Percentiles rank a stretch among this genome's conserved stretches.
Evolutionary conservation across 2,113 vertebrate genomes (phyloP).

Genomic region (Cranoglanis bouderius): DNA sequence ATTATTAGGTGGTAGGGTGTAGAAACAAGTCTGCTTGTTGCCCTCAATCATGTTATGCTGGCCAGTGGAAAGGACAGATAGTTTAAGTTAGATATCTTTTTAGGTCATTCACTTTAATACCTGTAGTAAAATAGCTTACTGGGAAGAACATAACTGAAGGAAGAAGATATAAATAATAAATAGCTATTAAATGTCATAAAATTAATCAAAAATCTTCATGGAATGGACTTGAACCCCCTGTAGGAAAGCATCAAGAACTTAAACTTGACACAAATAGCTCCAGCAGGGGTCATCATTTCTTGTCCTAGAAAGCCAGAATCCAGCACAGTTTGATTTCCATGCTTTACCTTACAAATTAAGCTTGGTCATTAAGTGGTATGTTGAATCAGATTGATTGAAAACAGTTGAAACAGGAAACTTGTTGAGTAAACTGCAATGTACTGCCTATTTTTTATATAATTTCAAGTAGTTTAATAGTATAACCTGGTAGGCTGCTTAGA

Average conservation of each 20-base stretch:
- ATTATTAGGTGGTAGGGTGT: background rate
- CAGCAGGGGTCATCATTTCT: slow-evolving; percentile 16
- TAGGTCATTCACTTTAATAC: background rate
- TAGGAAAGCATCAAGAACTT: background rate
- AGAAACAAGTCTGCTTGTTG: background rate
- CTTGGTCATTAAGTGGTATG: background rate
- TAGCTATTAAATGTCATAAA: background rate
- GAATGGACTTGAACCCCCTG: background rate
- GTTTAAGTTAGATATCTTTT: background rate
- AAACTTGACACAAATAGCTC: background rate
- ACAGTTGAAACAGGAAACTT: background rate
- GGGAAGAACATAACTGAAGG: background rate
- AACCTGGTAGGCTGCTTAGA: background rate
- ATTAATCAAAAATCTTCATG: background rate
- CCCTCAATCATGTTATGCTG: background rate
- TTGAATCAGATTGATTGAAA: background rate
- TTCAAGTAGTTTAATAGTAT: background rate
- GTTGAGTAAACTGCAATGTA: background rate
- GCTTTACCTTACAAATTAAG: background rate
- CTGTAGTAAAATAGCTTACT: background rate
- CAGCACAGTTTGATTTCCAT: background rate
- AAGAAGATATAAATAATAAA: background rate
- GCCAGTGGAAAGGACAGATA: background rate
- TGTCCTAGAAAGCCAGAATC: too few species aligned
- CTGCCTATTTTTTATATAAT: background rate